phyloP scores from a whole-genome alignment of 2,888 invertebrate species.

The Andrena haemorrhoa region DNA sequence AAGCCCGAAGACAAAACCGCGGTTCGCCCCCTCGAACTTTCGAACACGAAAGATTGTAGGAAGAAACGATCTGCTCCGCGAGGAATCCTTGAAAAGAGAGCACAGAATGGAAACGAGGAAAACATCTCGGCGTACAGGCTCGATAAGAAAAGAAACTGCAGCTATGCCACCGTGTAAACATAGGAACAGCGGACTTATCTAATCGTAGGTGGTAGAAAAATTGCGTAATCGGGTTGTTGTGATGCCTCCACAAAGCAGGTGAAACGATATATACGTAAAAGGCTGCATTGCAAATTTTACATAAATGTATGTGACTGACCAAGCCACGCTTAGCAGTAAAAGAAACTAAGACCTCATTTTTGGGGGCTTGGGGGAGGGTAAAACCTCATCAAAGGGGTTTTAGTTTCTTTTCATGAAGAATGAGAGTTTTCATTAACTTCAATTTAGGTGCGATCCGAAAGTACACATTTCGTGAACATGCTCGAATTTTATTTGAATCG shows the following conservation, averaged over 20 bases:
- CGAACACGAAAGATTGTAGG: too few species aligned
- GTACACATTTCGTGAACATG: too few species aligned
- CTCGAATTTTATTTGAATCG: too few species aligned
- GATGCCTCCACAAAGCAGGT: not conserved
- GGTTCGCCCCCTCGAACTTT: not conserved
- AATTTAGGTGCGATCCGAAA: too few species aligned
- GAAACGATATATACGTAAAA: not conserved
- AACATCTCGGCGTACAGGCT: not conserved
- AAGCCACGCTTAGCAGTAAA: not conserved
- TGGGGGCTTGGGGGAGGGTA: too few species aligned
- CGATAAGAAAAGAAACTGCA: conserved; percentile 18
- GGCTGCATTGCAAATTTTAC: not conserved
- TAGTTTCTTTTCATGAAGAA: too few species aligned
- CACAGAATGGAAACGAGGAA: not conserved
- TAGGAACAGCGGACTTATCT: conserved; percentile 20
- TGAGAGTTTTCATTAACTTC: too few species aligned
- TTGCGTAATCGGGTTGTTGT: conserved; percentile 1
- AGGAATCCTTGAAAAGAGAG: too few species aligned
- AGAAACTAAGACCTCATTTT: too few species aligned
- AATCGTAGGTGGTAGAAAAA: conserved; percentile 19
- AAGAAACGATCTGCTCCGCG: too few species aligned
- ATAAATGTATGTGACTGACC: not conserved
- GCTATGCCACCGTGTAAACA: conserved; percentile 10
- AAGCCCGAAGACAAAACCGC: not conserved
- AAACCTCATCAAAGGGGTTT: too few species aligned